Evolutionary conservation across 2,113 vertebrate species (phyloP).

Genomic region (Upupa epops): DNA sequence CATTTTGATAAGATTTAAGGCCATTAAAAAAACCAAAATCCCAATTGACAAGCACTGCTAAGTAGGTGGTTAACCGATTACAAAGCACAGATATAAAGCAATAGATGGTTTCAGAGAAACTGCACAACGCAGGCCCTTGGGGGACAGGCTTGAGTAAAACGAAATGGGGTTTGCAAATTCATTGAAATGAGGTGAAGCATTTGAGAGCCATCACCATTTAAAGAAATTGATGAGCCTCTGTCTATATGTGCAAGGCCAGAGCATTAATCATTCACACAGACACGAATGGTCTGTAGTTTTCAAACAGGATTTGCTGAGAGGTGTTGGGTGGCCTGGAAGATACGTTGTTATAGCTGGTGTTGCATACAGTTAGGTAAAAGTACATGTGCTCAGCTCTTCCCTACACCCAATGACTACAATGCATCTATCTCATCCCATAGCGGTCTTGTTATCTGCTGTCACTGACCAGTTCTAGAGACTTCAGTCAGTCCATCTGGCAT

Average conservation of each 20-base stretch:
- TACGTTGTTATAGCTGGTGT: neutral
- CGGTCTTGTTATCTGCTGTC: neutral
- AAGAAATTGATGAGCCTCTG: constrained; percentile 27
- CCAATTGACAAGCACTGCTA: neutral
- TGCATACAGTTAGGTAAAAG: neutral
- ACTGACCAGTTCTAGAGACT: neutral
- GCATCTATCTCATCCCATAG: too few relatives aligned
- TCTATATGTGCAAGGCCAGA: neutral
- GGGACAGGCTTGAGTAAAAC: neutral
- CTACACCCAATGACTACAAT: accelerated
- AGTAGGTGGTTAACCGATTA: constrained; percentile 9
- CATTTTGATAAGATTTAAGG: constrained; percentile 14
- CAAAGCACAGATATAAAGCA: constrained; percentile 15
- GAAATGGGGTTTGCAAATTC: constrained; percentile 49
- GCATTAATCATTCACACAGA: constrained; percentile 29
- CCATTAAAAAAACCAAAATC: neutral
- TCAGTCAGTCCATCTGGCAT: neutral
- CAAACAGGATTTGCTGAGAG: neutral
- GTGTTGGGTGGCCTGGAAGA: neutral
- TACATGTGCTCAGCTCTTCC: neutral
- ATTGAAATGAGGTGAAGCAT: constrained; percentile 49
- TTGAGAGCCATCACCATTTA: constrained; percentile 5
- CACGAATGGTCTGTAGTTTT: neutral
- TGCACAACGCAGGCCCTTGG: neutral
- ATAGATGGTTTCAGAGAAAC: constrained; percentile 7